Evolutionary conservation across 2,113 vertebrate genomes (phyloP).

Genomic region (Phaetusa simplex): DNA sequence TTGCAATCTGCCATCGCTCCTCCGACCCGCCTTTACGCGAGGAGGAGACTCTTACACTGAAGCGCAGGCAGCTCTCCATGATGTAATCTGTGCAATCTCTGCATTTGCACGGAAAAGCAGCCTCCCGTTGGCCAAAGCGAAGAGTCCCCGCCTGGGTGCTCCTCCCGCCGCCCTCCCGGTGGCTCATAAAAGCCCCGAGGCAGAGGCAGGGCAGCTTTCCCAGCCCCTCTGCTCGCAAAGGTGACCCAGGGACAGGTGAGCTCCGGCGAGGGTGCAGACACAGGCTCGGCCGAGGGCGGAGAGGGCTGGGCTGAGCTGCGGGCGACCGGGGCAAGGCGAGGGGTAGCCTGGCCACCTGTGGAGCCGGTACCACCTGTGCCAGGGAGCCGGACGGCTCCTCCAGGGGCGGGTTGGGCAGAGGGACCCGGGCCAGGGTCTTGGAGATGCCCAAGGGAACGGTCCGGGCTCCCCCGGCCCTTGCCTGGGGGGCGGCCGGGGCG

Average conservation of each 20-base stretch:
- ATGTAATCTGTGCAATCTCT: constrained; percentile 72
- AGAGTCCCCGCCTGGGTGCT: constrained; percentile 40
- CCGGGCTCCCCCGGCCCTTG: not conserved
- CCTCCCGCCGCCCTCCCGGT: constrained; percentile 42
- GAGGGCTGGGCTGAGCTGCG: not conserved
- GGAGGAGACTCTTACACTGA: constrained; percentile 67
- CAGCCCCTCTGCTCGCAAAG: not conserved
- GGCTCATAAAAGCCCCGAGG: constrained; percentile 65
- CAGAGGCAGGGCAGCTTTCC: not conserved
- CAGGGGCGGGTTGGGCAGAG: not conserved
- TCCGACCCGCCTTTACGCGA: not conserved
- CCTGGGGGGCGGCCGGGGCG: not conserved
- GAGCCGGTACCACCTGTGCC: not conserved
- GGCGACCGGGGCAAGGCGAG: not conserved
- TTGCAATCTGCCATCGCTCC: not conserved
- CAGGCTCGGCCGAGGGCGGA: not conserved
- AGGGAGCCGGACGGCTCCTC: not conserved
- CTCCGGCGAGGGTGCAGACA: not conserved
- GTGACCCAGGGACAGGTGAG: constrained; percentile 49
- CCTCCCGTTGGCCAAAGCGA: constrained; percentile 58
- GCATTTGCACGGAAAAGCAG: not conserved
- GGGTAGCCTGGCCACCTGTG: not conserved
- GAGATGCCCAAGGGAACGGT: not conserved
- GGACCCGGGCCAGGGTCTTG: not conserved
- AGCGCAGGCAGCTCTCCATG: constrained; percentile 68